phyloP scores from a whole-genome alignment of 2,113 vertebrate species.

The Microcebus lehilahytsara region DNA sequence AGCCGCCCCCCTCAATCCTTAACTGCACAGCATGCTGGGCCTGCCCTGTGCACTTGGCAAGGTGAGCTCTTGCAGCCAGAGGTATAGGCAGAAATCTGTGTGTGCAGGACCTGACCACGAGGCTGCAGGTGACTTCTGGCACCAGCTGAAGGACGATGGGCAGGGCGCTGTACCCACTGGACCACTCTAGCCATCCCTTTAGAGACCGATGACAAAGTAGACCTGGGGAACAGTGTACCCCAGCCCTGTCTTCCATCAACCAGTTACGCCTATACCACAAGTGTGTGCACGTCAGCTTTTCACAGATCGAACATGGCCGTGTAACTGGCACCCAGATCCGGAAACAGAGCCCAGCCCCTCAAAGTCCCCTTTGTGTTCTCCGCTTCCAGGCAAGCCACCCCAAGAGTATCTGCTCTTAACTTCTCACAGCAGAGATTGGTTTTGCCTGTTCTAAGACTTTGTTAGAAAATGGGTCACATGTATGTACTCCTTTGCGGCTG shows the following conservation, averaged over 20 bases:
- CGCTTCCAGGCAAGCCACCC: background rate
- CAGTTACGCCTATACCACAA: rapidly evolving
- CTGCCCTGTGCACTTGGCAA: background rate
- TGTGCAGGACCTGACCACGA: background rate
- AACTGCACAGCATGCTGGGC: rapidly evolving
- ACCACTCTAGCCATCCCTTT: too few species aligned
- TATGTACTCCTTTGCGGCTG: background rate
- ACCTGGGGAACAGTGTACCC: rapidly evolving
- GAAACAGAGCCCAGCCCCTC: background rate
- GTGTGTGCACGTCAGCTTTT: background rate
- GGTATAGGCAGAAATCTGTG: too few species aligned
- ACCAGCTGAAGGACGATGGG: rapidly evolving
- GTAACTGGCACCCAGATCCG: background rate
- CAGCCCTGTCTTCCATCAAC: background rate
- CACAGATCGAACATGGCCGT: background rate
- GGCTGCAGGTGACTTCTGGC: background rate
- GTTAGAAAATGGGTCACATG: rapidly evolving
- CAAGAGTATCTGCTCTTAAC: rapidly evolving
- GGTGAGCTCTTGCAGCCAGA: background rate
- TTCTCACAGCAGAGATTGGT: too few species aligned
- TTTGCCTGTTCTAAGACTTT: background rate
- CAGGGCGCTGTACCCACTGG: background rate
- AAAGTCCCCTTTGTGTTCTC: too few species aligned
- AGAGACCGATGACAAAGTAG: background rate
- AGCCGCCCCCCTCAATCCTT: too few species aligned